Percentiles rank a stretch among this genome's conserved stretches.
These are phyloP conservation scores for Chydorus sphaericus DNA, from an alignment of 2,888 invertebrate genomes.

Conservation along the genomic window DNA sequence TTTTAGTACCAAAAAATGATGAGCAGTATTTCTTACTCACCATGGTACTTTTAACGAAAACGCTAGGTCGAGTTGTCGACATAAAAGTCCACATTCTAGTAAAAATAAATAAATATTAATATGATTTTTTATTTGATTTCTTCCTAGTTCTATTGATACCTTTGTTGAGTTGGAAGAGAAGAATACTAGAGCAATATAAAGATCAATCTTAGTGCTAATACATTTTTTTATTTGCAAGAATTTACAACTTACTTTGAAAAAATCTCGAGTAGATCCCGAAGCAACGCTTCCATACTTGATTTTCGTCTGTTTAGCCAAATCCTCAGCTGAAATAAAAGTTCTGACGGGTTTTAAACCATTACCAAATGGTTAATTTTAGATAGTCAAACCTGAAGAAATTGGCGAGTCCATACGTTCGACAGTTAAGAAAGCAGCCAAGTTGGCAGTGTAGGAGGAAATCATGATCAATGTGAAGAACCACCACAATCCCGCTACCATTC, in stretches of 20 bases:
- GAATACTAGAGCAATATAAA: neutral
- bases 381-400: too few relatives aligned
- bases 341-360: too few relatives aligned
- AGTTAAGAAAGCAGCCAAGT: slow-evolving; percentile 84
- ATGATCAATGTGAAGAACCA: slow-evolving; percentile 92
- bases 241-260: slow-evolving; percentile 62
- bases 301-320: slow-evolving; percentile 87
- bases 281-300: slow-evolving; percentile 88
- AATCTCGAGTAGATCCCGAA: slow-evolving; percentile 84
- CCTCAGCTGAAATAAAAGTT: too few relatives aligned
- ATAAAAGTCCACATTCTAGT: slow-evolving; percentile 68
- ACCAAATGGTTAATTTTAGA: too few relatives aligned
- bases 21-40: too few relatives aligned
- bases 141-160: slow-evolving; percentile 38
- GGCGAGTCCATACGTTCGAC: slow-evolving; percentile 87
- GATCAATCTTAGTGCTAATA: neutral
- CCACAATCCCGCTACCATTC: slow-evolving; percentile 75
- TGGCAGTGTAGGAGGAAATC: slow-evolving; percentile 93
- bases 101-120: slow-evolving; percentile 35
- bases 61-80: slow-evolving; percentile 41
- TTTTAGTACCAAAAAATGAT: too few relatives aligned
- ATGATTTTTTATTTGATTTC: slow-evolving; percentile 39
- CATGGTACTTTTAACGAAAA: slow-evolving; percentile 18
- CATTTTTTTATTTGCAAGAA: slow-evolving; percentile 35
- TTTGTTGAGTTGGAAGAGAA: slow-evolving; percentile 40